These are phyloP conservation scores for Leptinotarsa defecta DNA, from an alignment of 1,140 invertebrate species.

Conservation along the genomic window DNA sequence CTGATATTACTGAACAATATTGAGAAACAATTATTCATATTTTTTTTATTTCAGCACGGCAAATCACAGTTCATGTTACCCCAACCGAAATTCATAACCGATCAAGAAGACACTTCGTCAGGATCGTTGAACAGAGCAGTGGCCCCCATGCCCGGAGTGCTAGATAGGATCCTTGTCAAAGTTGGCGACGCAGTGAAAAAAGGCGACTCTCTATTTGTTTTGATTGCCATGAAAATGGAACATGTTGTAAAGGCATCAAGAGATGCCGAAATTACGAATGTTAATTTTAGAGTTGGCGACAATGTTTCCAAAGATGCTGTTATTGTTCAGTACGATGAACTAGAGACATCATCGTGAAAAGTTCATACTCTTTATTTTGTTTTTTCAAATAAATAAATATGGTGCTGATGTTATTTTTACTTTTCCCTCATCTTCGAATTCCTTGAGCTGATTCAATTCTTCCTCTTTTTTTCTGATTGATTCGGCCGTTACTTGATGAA, in stretches of 20 bases:
- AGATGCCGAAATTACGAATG: slow-evolving; percentile 74
- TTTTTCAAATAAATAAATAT: no score
- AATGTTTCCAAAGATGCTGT: slow-evolving; percentile 78
- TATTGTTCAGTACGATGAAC: slow-evolving; percentile 62
- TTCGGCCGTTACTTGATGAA: no score
- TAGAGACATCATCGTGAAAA: background rate
- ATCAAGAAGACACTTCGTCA: slow-evolving; percentile 47
- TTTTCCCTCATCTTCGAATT: no score
- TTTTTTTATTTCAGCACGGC: slow-evolving; percentile 57
- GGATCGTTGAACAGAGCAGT: slow-evolving; percentile 62
- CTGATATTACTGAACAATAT: background rate
- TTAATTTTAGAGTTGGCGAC: slow-evolving; percentile 78
- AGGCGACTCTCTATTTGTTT: slow-evolving; percentile 85
- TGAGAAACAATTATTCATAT: background rate
- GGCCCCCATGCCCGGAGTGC: slow-evolving; percentile 94
- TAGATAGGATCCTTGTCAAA: slow-evolving; percentile 88
- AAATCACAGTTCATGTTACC: slow-evolving; percentile 60
- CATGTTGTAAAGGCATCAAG: slow-evolving; percentile 83
- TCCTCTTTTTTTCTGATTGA: no score
- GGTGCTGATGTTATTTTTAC: no score
- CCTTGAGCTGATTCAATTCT: no score
- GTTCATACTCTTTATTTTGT: no score
- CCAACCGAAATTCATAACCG: slow-evolving; percentile 60
- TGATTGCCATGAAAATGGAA: slow-evolving; percentile 99
- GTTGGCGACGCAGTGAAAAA: slow-evolving; percentile 77